Conservation (phyloP, 1,140 invertebrate species). For the Geopemphigus sp. region DNA sequence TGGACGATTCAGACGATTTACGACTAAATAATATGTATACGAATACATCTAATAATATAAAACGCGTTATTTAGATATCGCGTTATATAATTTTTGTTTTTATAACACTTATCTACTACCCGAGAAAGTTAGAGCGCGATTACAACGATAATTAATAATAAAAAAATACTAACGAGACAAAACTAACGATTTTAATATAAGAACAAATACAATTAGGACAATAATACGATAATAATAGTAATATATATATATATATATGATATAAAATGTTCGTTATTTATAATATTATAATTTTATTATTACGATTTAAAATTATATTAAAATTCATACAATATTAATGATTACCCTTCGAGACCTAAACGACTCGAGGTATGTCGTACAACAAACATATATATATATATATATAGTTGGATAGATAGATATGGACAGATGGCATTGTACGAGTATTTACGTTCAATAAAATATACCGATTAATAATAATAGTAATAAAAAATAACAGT, state of each 20-base stretch:
- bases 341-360: slow-evolving; percentile 8
- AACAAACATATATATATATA: not conserved
- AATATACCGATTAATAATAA: not conserved
- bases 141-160: slow-evolving; percentile 11
- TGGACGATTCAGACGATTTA: slow-evolving; percentile 3
- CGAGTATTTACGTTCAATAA: not conserved
- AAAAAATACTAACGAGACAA: slow-evolving; percentile 45
- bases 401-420: no score
- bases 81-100: not conserved
- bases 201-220: not conserved
- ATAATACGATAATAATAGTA: slow-evolving; percentile 5
- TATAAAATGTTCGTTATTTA: slow-evolving; percentile 25
- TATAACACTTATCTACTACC: not conserved
- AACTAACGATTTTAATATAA: slow-evolving; percentile 33
- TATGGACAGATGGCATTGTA: slow-evolving; percentile 27
- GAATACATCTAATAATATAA: slow-evolving; percentile 6
- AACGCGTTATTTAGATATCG: no score
- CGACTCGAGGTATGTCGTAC: not conserved
- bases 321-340: slow-evolving; percentile 26
- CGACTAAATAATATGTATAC: slow-evolving; percentile 21
- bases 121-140: slow-evolving; percentile 11
- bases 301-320: slow-evolving; percentile 7
- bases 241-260: not conserved
- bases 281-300: slow-evolving; percentile 31
- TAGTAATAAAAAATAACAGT: not conserved